A percentile compares a stretch with the other conserved stretches of the same genome.
phyloP scores from a whole-genome alignment of 2,113 vertebrate genomes.

The Sigmodon hispidus region DNA sequence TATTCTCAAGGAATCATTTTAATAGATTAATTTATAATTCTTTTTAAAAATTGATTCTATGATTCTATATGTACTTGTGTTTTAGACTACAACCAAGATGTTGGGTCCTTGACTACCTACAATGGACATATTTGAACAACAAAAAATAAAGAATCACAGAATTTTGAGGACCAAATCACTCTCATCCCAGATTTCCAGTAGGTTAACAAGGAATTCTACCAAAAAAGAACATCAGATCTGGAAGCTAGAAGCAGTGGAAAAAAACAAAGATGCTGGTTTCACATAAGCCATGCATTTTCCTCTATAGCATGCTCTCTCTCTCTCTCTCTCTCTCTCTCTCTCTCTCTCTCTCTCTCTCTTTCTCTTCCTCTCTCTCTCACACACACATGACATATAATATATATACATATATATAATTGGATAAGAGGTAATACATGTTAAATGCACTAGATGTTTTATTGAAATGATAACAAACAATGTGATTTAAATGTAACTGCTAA shows the following conservation, averaged over 20 bases:
- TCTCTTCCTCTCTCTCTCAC: no score
- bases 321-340: no score
- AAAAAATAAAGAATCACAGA: constrained; percentile 13
- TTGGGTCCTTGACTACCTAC: neutral
- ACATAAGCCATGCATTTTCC: constrained; percentile 13
- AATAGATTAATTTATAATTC: neutral
- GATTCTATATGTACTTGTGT: neutral
- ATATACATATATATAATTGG: neutral
- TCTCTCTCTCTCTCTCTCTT: no score
- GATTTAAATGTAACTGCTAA: constrained; percentile 75
- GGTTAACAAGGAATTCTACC: neutral
- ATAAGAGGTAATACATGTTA: constrained; percentile 46
- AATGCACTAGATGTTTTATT: constrained; percentile 76
- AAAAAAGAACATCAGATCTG: neutral
- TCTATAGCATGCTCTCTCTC: neutral
- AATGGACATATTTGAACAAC: constrained; percentile 13
- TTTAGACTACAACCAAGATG: constrained; percentile 13
- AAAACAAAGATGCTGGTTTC: constrained; percentile 21
- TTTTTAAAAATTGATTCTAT: neutral
- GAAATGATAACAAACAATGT: constrained; percentile 77
- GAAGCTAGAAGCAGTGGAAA: constrained; percentile 5
- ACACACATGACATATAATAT: neutral
- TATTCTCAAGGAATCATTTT: neutral
- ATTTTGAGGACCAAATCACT: constrained; percentile 5
- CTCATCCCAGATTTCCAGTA: constrained; percentile 20